A percentile compares a stretch with the other conserved stretches of the same genome.
Conservation (phyloP, 2,888 invertebrate genomes). For the Papilio elwesi region DNA sequence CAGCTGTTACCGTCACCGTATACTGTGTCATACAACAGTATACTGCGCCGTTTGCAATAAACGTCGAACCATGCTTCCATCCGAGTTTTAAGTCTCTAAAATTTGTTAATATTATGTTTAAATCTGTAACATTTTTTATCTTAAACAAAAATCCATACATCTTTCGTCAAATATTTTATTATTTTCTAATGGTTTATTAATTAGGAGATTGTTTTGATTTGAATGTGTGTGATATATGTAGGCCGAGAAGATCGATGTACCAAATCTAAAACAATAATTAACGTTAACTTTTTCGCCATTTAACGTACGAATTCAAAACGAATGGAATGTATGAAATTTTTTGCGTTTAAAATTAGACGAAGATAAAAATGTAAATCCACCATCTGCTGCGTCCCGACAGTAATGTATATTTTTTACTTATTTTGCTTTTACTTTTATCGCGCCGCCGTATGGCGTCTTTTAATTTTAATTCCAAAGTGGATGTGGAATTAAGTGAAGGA, state of each 20-base stretch:
- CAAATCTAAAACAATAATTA: no score
- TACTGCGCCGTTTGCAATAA: not conserved
- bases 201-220: no score
- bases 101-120: not conserved
- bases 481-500: not conserved
- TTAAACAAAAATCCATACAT: not conserved
- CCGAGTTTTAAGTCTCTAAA: not conserved
- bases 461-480: conserved; percentile 4
- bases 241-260: no score
- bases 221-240: no score
- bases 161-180: no score
- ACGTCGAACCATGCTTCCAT: not conserved
- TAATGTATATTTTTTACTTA: conserved; percentile 23
- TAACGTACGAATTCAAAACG: not conserved
- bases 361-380: conserved; percentile 17
- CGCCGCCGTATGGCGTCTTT: not conserved
- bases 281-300: not conserved
- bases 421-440: conserved; percentile 12
- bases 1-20: not conserved
- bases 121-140: not conserved
- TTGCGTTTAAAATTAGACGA: conserved; percentile 2
- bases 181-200: no score
- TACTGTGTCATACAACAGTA: no score
- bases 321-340: not conserved
- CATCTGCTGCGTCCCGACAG: conserved; percentile 9